These are phyloP conservation scores for Ailuropoda melanoleuca DNA, from an alignment of 2,113 vertebrate species.

Conservation along the genomic window DNA sequence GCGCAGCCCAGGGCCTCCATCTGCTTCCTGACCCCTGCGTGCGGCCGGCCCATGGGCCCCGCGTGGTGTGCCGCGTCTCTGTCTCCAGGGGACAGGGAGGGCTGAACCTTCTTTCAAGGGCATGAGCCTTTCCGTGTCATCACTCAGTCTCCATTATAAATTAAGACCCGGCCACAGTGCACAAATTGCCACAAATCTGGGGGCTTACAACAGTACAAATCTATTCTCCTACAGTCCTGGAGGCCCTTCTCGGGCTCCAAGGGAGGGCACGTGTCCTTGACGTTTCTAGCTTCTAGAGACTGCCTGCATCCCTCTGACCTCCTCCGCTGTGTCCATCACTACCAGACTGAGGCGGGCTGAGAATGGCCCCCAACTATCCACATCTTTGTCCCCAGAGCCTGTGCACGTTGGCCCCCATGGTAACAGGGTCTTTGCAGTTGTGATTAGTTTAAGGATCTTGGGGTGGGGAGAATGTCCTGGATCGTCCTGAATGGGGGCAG, in stretches of 20 bases:
- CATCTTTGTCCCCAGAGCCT: rapidly evolving
- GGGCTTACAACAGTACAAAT: not conserved
- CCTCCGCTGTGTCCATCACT: rapidly evolving
- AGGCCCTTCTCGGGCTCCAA: not conserved
- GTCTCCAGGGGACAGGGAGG: rapidly evolving
- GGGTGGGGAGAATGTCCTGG: not conserved
- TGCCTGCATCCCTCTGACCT: rapidly evolving
- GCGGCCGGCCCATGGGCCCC: not conserved
- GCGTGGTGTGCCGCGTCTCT: too few species aligned
- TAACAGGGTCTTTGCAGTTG: not conserved
- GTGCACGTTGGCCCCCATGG: rapidly evolving
- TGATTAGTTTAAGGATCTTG: not conserved
- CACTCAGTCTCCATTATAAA: not conserved
- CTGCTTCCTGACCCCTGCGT: rapidly evolving
- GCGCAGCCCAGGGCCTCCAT: not conserved
- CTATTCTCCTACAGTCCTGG: not conserved
- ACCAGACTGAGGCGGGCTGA: rapidly evolving
- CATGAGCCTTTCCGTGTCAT: not conserved
- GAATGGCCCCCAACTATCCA: not conserved
- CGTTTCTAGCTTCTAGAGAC: not conserved
- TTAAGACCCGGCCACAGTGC: not conserved
- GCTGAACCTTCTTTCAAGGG: not conserved
- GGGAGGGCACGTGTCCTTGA: not conserved
- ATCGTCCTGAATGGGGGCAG: not conserved
- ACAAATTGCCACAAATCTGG: rapidly evolving